Conservation (phyloP, 2,113 vertebrate genomes). For the Orientallactaga bullata region DNA sequence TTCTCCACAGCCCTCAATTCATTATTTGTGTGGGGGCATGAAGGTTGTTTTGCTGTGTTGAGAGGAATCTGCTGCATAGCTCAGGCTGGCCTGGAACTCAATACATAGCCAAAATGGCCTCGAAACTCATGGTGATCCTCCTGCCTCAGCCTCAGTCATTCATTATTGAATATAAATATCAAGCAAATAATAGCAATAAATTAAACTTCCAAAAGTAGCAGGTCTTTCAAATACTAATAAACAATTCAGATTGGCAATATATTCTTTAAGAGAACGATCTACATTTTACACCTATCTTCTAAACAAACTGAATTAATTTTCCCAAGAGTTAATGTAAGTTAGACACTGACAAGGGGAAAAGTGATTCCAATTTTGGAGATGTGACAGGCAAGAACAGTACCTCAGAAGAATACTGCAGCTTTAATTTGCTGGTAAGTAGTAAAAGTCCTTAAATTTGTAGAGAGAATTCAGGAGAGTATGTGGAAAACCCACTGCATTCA, state of each 20-base stretch:
- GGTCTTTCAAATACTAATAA: constrained; percentile 14
- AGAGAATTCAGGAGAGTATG: neutral
- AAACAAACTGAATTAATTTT: constrained; percentile 29
- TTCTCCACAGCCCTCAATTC: no score
- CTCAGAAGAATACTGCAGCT: neutral
- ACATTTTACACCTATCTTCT: neutral
- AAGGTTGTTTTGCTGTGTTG: neutral
- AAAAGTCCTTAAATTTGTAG: neutral
- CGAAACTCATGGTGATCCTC: neutral
- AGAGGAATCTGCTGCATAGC: neutral
- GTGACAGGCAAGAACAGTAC: neutral
- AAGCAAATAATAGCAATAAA: constrained; percentile 27
- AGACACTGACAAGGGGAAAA: neutral
- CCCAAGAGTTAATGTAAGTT: neutral
- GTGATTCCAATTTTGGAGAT: constrained; percentile 15
- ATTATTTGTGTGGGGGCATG: no score
- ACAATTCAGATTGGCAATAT: neutral
- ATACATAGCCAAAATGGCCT: neutral
- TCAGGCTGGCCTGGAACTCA: neutral
- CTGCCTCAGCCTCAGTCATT: neutral
- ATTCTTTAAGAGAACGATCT: neutral
- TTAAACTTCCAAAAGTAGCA: neutral
- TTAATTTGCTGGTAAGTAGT: constrained; percentile 9
- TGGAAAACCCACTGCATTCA: neutral
- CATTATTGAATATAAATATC: neutral